Evolutionary conservation across 2,888 invertebrate species (phyloP).

Genomic region (Nematopogon swammerdamellus): DNA sequence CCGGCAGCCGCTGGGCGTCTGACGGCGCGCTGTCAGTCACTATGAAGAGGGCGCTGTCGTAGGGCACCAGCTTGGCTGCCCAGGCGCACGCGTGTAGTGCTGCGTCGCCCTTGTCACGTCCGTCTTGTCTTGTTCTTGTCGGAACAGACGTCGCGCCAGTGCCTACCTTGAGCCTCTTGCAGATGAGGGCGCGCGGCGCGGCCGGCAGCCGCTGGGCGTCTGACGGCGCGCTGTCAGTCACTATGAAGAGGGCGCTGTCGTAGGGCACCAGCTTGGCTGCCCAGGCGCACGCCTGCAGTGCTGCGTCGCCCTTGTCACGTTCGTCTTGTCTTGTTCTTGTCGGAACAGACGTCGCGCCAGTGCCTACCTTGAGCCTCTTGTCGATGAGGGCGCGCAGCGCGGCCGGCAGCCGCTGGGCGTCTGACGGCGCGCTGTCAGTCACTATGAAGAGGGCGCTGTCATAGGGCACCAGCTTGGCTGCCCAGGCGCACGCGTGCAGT

Average conservation of each 20-base stretch:
- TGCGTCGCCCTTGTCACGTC: conserved; percentile 34
- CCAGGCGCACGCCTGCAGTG: conserved; percentile 56
- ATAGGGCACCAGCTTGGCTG: conserved; percentile 58
- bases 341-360: too few relatives aligned
- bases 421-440: conserved; percentile 53
- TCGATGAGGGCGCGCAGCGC: conserved; percentile 38
- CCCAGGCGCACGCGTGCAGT: conserved; percentile 57
- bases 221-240: conserved; percentile 53
- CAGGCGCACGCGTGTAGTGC: conserved; percentile 58
- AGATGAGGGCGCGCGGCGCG: background rate
- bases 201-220: conserved; percentile 40
- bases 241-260: conserved; percentile 60
- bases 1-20: conserved; percentile 40
- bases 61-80: conserved; percentile 59
- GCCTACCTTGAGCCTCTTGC: background rate
- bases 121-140: too few relatives aligned
- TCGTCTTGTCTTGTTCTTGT: too few relatives aligned
- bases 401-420: conserved; percentile 33
- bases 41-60: conserved; percentile 61
- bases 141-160: too few relatives aligned
- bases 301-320: conserved; percentile 36
- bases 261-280: conserved; percentile 61
- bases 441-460: conserved; percentile 62
- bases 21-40: conserved; percentile 54
- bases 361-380: conserved; percentile 32